Evolutionary conservation across 2,888 invertebrate genomes (phyloP), one percentile per base, ranked within the genome.

Genomic region (Cotesia congregata): DNA sequence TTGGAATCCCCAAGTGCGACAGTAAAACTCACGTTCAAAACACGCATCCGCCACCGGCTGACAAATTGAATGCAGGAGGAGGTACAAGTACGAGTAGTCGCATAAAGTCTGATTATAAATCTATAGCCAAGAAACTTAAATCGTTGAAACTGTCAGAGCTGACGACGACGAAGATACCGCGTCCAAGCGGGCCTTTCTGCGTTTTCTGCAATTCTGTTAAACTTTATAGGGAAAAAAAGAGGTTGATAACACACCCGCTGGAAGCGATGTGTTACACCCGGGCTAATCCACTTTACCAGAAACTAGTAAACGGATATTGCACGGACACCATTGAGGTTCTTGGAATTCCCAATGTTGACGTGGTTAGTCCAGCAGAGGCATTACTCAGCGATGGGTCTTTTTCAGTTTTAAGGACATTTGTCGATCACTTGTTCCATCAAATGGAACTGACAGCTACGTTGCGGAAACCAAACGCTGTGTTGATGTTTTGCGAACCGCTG

Each of bases 401-500:
- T 78, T 82, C 86, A 7, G 86, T 90, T 67, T 81, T 90, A 9
- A 88, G 88, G 78, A 87, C 86, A 39, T 90, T 88, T 77, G 84
- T 90, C 6, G 87, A 87, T 81, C 90, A 90, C 79, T 79, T 90
- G n/a, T 89, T 90, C 77, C 86, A 88, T 75, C 89, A 89, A 77
- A 89, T 89, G 88, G 85, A 85, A 75, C 80, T 89, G 38, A 86
- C 88, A 1, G 82, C 86, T 3, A 88, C 85, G 0, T 79, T 90
- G 38, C 85, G 86, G 75, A 88, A 88, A 74, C 90, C 90, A 17
- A 90, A 89, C 78, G 85, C 88, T 2, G 87, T 89, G 17, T 84
- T 90, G 2, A 88, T 90, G 85, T 88, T 90, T 65, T 90, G 90
- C 74, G 90, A 90, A 81, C 90, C 90, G 12, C 78, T 89, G 30